Evolutionary conservation across 2,113 vertebrate species (phyloP).

Genomic region (Synodontis membranacea): DNA sequence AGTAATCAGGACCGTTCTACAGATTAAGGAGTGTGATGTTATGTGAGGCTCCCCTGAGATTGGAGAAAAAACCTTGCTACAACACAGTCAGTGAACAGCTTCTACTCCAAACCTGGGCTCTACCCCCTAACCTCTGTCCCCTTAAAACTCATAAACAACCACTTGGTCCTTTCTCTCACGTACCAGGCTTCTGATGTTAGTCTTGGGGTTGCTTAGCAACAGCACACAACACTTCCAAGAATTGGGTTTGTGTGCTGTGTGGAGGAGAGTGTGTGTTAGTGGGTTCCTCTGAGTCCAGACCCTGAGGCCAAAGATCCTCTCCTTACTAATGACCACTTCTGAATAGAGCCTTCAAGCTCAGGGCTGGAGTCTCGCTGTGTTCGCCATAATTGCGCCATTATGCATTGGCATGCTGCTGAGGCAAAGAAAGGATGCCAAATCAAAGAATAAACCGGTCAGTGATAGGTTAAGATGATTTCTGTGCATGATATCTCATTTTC

Average conservation of each 20-base stretch:
- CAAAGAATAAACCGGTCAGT: neutral
- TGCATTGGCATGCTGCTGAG: neutral
- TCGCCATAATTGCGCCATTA: neutral
- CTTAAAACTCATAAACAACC: slow-evolving; percentile 30
- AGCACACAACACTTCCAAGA: slow-evolving; percentile 49
- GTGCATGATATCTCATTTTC: neutral
- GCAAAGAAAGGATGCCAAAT: neutral
- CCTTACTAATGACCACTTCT: slow-evolving; percentile 19
- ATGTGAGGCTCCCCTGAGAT: neutral
- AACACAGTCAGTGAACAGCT: neutral
- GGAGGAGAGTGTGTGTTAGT: slow-evolving; percentile 32
- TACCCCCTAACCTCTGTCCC: slow-evolving; percentile 15
- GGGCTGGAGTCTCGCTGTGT: neutral
- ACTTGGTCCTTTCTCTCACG: slow-evolving; percentile 34
- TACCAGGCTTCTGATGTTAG: slow-evolving; percentile 25
- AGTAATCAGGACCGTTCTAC: neutral
- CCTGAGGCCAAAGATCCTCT: neutral
- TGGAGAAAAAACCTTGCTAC: neutral
- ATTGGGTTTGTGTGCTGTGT: slow-evolving; percentile 14
- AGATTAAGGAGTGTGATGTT: neutral
- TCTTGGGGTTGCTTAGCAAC: slow-evolving; percentile 56
- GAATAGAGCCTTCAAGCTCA: slow-evolving; percentile 3
- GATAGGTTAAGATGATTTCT: neutral
- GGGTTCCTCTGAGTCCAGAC: neutral
- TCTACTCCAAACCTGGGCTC: neutral